Percentiles rank a stretch among this genome's conserved stretches.
Evolutionary conservation across 2,113 vertebrate genomes (phyloP).

Genomic region (Xiphorhynchus elegans): DNA sequence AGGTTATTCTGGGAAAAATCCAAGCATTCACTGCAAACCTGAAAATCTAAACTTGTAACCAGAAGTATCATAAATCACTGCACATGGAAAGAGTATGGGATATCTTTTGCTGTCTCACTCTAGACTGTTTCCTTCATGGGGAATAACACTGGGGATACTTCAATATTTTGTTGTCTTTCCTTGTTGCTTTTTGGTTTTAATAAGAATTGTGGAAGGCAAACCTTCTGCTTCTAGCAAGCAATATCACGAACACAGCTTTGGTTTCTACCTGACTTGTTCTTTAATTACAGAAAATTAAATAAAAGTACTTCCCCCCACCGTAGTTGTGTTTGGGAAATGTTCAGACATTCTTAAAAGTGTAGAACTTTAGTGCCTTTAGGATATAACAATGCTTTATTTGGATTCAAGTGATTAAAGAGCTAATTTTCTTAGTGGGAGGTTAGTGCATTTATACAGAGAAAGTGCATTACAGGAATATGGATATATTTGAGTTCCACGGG

Average conservation of each 20-base stretch:
- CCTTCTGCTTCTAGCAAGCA: background rate
- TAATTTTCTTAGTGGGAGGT: constrained; percentile 68
- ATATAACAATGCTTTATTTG: constrained; percentile 50
- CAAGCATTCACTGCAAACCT: background rate
- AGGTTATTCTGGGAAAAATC: constrained; percentile 20
- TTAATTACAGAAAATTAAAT: constrained; percentile 70
- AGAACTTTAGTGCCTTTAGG: constrained; percentile 44
- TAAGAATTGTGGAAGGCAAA: background rate
- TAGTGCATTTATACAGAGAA: constrained; percentile 25
- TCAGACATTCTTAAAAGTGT: constrained; percentile 49
- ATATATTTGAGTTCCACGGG: constrained; percentile 17
- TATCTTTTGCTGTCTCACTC: background rate
- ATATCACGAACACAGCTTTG: background rate
- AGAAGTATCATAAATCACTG: constrained; percentile 8
- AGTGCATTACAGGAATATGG: constrained; percentile 42
- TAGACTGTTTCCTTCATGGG: background rate
- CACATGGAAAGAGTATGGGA: background rate
- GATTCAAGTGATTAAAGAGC: constrained; percentile 64
- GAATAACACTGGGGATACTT: background rate
- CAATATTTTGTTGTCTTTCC: background rate
- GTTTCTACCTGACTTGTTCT: constrained; percentile 60
- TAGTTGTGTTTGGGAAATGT: constrained; percentile 54
- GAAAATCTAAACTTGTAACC: background rate
- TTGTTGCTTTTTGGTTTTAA: background rate
- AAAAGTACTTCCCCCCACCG: background rate